Evolutionary conservation across 1,140 invertebrate species (phyloP).

Genomic region (Drosophila sp.): DNA sequence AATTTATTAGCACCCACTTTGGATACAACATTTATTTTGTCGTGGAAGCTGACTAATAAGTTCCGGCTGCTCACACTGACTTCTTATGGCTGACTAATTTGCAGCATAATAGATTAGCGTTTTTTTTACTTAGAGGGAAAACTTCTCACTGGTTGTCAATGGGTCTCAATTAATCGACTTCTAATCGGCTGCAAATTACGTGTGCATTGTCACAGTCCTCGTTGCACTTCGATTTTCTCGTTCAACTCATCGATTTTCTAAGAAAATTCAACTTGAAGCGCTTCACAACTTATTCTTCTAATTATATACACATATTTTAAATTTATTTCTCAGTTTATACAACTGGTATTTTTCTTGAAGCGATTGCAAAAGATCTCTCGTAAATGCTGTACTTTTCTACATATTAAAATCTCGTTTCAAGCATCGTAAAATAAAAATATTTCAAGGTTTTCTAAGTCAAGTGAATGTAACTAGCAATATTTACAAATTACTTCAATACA

Average conservation of each 20-base stretch:
- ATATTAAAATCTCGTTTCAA: constrained; percentile 9
- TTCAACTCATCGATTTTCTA: not conserved
- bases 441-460: constrained; percentile 29
- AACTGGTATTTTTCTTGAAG: constrained; percentile 36
- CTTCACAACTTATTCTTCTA: not conserved
- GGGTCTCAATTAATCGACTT: constrained; percentile 33
- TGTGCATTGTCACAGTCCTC: constrained; percentile 19
- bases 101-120: constrained; percentile 6
- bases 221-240: not conserved
- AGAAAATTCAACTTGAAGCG: not conserved
- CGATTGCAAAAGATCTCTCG: constrained; percentile 18
- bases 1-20: constrained; percentile 56
- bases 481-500: not conserved
- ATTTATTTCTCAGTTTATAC: constrained; percentile 16
- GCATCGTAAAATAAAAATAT: constrained; percentile 21
- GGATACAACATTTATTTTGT: constrained; percentile 36
- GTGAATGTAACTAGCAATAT: not conserved
- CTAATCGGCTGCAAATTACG: constrained; percentile 47
- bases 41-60: constrained; percentile 50
- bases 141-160: constrained; percentile 41
- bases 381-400: constrained; percentile 8
- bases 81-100: constrained; percentile 21
- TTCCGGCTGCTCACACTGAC: constrained; percentile 9
- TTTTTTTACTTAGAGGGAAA: not conserved
- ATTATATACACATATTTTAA: not conserved